Evolutionary conservation across 2,797 vertebrate genomes (phyloP), one percentile per base, ranked within the genome.

Genomic region (Sparus aurata): DNA sequence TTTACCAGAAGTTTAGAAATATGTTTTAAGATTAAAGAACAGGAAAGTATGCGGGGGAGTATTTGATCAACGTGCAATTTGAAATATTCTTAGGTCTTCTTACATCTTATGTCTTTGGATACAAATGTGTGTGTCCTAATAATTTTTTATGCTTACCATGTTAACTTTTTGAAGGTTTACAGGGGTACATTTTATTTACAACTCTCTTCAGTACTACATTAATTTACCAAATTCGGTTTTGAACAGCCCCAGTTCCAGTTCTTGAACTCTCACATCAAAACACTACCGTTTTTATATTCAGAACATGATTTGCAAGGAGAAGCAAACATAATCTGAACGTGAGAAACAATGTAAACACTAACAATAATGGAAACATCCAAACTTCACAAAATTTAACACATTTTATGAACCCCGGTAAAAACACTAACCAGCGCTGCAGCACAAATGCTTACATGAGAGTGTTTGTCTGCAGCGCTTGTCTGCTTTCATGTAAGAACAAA

Each of bases 321-420:
- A 49, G 13, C 10, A 16, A 75, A 34, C 65, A 55, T 11, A 69
- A 54, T 34, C 38, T 30, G 47, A 70, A 54, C 58, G 22, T 41
- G 30, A 69, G 12, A 52, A 82, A 61, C 25, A 45, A 83, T 84
- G 84, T 90, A 90, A 91, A 92, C 90, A 73, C 68, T 43, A 70
- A 11, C 13, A 83, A 64, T 52, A 46, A 86, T 16, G 11, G 34
- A 82, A 85, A 82, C 61, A 79, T 73, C 47, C 30, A 69, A 69
- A 70, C 27, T 25, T 49, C 71, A 69, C 41, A 59, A 86, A 78
- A 82, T 50, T 62, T 5, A 85, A 79, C 73, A 85, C 47, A 53
- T 79, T 77, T 58, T 43, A 64, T 60, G 52, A 62, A 74, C 38
- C 9, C n/a, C 25, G 0, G 30, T 59, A 66, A 79, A 77, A 79